Evolutionary conservation across 2,888 invertebrate species (phyloP), one percentile per base, ranked within the genome.

Genomic region (Atherix ibis): DNA sequence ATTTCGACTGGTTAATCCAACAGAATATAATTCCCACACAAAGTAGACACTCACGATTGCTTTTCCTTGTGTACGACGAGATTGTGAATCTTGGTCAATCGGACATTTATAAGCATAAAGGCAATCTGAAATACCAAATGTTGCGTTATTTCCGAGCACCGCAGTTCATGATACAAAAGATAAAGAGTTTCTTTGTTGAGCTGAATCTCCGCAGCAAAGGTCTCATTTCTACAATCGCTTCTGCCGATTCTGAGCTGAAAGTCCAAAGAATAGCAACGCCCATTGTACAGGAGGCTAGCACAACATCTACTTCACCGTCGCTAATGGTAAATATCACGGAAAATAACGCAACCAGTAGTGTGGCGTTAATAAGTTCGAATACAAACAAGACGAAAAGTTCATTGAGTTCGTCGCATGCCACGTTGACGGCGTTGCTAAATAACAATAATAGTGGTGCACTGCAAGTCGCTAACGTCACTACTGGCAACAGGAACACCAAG

Each of bases 1-100:
- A 76, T 50, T 70, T 73, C 34, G 68, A 71, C 30, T 74, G 74
- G 74, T 50, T 76, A 27, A 63, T 66, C 34, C 65, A 67, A 25
- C 66, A 71, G 37, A 67, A 68, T 38, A 59, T 70, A 38, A 71
- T 73, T 62, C 68, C 71, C 2, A 62, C 66, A 5, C 68, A 70
- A 31, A 71, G 71, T 34, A 68, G 70, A 4, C 68, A 67, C 45
- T 68, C 71, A 1, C 69, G 72, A 41, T 66, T 75, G 46, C 51
- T 75, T 43, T 65, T 75, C 48, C 55, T 75, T 37, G 58, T 74
- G 26, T 56, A 71, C 31, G 70, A 73, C 30, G 75, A 75, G 49
- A 68, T 75, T 3, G 54, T 63, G 36, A 67, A 70, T 36, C 52
- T 75, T 34, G 65, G 68, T 30, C 60, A 66, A 43, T 64, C 65